Evolutionary conservation across 2,113 vertebrate genomes (phyloP).

Genomic region (Megalops atlanticus): DNA sequence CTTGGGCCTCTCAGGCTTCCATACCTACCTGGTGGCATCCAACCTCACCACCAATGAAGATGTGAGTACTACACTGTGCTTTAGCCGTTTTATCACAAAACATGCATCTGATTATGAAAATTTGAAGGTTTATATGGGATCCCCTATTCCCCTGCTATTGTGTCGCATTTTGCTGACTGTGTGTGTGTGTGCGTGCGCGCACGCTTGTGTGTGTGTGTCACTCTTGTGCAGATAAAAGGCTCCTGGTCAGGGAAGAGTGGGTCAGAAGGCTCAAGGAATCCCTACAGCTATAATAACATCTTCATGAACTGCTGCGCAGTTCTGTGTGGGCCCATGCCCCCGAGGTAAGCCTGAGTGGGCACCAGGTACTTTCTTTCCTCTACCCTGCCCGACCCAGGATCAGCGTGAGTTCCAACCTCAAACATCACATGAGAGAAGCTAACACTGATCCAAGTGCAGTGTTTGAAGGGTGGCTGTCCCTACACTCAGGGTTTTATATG

Average conservation of each 20-base stretch:
- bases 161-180: not conserved
- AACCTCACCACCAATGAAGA: constrained; percentile 96
- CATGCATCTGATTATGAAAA: too few relatives aligned
- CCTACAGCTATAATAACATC: constrained; percentile 91
- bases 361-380: too few relatives aligned
- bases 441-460: too few relatives aligned
- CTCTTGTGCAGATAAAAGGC: constrained; percentile 84
- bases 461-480: too few relatives aligned
- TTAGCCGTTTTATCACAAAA: not conserved
- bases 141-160: not conserved
- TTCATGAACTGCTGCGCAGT: constrained; percentile 89
- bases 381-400: too few relatives aligned
- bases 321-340: constrained; percentile 89
- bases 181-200: not conserved
- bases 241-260: constrained; percentile 92
- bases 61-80: constrained; percentile 74
- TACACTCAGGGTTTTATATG: too few relatives aligned
- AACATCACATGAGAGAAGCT: too few relatives aligned
- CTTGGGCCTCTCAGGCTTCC: constrained; percentile 97
- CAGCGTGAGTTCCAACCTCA: too few relatives aligned
- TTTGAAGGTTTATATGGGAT: not conserved
- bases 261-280: constrained; percentile 81
- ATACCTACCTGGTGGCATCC: constrained; percentile 93
- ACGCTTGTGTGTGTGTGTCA: not conserved
- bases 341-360: constrained; percentile 72